Evolutionary conservation across 2,888 invertebrate species (phyloP), one percentile per base, ranked within the genome.

Genomic region (Leptodirus hochenwartii): DNA sequence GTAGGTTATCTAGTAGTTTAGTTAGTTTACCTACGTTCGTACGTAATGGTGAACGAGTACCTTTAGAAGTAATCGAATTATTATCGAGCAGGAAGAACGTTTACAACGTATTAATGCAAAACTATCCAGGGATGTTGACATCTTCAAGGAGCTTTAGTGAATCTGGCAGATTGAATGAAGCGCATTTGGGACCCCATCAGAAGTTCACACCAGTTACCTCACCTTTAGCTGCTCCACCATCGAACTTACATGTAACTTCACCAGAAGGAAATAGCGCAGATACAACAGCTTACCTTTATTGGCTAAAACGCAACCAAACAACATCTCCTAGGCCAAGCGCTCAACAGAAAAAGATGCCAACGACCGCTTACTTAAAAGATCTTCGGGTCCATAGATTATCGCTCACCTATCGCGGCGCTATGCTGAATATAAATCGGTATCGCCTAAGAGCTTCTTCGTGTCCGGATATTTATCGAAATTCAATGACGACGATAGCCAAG

Each of bases 381-480:
- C 51, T 81, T 38, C 55, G 76, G 33, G 62, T 81, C 37, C 80
- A 81, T 44, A 58, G 81, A 30, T 71, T 79, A 45, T 80, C 80
- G 25, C 59, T 85, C 30, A 82, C 82, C 2, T 82, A 84, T 46
- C 62, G 84, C 36, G 82, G 82, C 13, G 84, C 84, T 2, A 82
- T 84, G 78, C 56, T 84, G 33, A 81, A 82, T 50, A 78, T 84
- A 43, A 79, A 73, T 45, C 59, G 80, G 27, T 82, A 82, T 53
- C 61, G 80, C 26, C 59, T 84, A 28, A 61, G 81, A 37, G 84
- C 87, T 1, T 82, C 80, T 8, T 87, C 87, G 33, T 88, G 88
- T 48, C 88, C 90, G 1, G 85, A 90, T 52, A 82, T 90, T 47
- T 82, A 80, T 50, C 62, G 80, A 39, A 81, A 81, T 51, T 79